These are phyloP conservation scores for Monochamus alternatus DNA, from an alignment of 2,888 invertebrate genomes.

Conservation along the genomic window DNA sequence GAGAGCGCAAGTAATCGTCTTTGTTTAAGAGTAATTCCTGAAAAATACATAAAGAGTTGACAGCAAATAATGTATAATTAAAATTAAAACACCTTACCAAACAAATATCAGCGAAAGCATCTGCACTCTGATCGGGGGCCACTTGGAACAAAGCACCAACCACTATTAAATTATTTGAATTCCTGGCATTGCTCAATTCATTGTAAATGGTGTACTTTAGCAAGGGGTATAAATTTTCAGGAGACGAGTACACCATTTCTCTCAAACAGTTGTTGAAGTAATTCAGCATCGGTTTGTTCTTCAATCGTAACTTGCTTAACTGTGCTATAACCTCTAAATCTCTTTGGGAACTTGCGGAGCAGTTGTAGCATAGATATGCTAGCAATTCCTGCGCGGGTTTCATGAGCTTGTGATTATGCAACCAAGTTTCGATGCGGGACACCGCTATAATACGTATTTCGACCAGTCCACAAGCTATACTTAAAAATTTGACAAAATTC, in stretches of 20 bases:
- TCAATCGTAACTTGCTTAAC: slow-evolving; percentile 91
- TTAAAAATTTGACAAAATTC: slow-evolving; percentile 89
- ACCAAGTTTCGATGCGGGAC: slow-evolving; percentile 91
- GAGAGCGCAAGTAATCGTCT: slow-evolving; percentile 91
- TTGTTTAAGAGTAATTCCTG: slow-evolving; percentile 89
- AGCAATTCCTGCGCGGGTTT: slow-evolving; percentile 93
- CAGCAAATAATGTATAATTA: slow-evolving; percentile 10
- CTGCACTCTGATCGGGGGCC: slow-evolving; percentile 86
- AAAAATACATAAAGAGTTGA: too few relatives aligned
- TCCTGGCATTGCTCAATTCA: slow-evolving; percentile 92
- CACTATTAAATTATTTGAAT: slow-evolving; percentile 96
- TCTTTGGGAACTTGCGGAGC: slow-evolving; percentile 78
- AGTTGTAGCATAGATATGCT: slow-evolving; percentile 92
- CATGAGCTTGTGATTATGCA: slow-evolving; percentile 96
- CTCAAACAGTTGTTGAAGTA: slow-evolving; percentile 91
- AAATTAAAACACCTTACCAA: slow-evolving; percentile 70
- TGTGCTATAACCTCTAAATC: slow-evolving; percentile 83
- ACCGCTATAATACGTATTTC: slow-evolving; percentile 88
- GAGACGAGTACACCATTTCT: slow-evolving; percentile 89
- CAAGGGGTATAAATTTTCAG: slow-evolving; percentile 87
- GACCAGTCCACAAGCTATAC: slow-evolving; percentile 88
- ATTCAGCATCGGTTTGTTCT: slow-evolving; percentile 93
- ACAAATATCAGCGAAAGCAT: slow-evolving; percentile 88
- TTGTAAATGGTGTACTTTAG: slow-evolving; percentile 95
- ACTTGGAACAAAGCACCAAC: slow-evolving; percentile 91